Conservation (phyloP, 2,888 invertebrate species). For the Drosophila meridiana region DNA sequence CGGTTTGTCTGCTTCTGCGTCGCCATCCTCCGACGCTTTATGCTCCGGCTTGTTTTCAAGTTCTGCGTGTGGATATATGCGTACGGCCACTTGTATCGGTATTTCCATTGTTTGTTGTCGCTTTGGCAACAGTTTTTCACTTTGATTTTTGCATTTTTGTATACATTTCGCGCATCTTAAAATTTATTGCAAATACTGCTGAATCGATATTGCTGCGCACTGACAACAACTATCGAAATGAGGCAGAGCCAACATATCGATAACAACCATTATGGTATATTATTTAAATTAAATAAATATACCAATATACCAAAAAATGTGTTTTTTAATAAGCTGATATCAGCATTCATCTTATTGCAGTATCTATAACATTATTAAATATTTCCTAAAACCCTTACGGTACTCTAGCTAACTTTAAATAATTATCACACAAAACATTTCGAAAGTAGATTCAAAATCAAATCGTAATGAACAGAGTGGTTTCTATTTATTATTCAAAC, state of each 20-base stretch:
- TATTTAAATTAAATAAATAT: not conserved
- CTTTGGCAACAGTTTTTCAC: conserved; percentile 49
- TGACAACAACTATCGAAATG: conserved; percentile 44
- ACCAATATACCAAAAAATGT: not conserved
- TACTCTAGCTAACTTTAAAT: too few species aligned
- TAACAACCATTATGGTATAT: not conserved
- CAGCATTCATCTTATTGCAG: not conserved
- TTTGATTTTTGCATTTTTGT: conserved; percentile 43
- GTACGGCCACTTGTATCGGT: conserved; percentile 90
- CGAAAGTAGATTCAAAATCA: not conserved
- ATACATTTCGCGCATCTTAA: conserved; percentile 49
- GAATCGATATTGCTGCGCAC: conserved; percentile 80
- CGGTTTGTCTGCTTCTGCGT: conserved; percentile 69
- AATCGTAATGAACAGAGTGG: not conserved
- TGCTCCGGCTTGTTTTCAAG: conserved; percentile 22
- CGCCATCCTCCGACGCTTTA: conserved; percentile 35
- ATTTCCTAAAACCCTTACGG: too few species aligned
- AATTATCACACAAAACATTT: not conserved
- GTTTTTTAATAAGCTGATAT: not conserved
- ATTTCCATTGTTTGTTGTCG: conserved; percentile 88
- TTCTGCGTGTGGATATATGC: conserved; percentile 86
- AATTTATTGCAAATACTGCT: conserved; percentile 58
- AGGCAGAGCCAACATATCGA: not conserved
- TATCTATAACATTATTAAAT: not conserved
- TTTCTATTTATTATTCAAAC: not conserved